Conservation (phyloP, 2,113 vertebrate genomes). For the Zosterops hypoxanthus region DNA sequence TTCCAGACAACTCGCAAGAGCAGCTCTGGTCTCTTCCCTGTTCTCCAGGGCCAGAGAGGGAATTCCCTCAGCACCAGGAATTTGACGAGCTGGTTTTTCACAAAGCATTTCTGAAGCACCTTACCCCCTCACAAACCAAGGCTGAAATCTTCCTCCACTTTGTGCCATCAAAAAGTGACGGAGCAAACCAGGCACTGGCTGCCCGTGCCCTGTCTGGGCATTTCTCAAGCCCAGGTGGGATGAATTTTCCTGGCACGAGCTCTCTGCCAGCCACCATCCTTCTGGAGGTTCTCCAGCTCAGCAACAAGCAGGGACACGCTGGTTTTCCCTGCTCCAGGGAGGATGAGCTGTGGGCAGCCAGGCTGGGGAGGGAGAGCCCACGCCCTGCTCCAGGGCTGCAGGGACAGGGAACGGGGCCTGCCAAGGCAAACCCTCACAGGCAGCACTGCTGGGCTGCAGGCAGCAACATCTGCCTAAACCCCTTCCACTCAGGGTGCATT, state of each 20-base stretch:
- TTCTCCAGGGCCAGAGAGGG: neutral
- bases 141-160: neutral
- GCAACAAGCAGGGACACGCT: neutral
- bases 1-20: neutral
- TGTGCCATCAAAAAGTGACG: rapidly evolving
- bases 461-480: neutral
- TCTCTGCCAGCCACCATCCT: rapidly evolving
- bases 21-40: neutral
- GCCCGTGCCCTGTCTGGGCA: rapidly evolving
- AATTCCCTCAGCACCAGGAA: neutral
- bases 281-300: rapidly evolving
- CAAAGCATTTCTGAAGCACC: neutral
- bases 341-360: neutral
- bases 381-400: neutral
- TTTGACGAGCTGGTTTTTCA: neutral
- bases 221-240: neutral
- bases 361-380: neutral
- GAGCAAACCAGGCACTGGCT: rapidly evolving
- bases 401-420: rapidly evolving
- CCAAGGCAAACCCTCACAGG: neutral
- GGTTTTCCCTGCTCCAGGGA: neutral
- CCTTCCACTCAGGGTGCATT: rapidly evolving
- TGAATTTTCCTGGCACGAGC: neutral
- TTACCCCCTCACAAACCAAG: neutral
- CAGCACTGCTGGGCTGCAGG: neutral